These are phyloP conservation scores for Congeria kusceri DNA, from an alignment of 2,888 invertebrate species.

Conservation along the genomic window DNA sequence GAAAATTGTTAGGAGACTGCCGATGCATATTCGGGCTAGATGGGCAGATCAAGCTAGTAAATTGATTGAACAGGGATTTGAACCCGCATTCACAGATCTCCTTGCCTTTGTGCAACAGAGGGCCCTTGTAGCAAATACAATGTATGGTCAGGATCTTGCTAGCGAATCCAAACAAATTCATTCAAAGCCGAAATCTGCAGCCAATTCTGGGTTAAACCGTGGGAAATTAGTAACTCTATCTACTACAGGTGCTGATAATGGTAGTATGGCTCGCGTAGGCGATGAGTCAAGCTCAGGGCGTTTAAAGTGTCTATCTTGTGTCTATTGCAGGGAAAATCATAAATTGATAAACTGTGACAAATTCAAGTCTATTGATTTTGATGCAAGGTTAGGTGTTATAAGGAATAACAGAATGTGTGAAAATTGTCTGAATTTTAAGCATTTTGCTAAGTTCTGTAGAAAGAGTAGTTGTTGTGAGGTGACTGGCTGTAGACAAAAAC, in stretches of 20 bases:
- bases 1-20: background rate
- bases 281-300: background rate
- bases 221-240: no score
- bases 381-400: background rate
- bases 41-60: background rate
- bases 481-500: background rate
- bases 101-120: no score
- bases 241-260: background rate
- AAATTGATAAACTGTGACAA: background rate
- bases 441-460: slow-evolving; percentile 7
- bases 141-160: background rate
- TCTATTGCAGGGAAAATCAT: background rate
- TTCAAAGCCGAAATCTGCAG: no score
- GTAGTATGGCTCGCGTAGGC: background rate
- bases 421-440: background rate
- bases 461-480: slow-evolving; percentile 14
- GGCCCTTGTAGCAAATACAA: no score
- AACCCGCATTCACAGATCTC: background rate
- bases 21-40: background rate
- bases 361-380: background rate
- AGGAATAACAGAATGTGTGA: background rate
- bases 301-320: background rate
- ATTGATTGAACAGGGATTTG: slow-evolving; percentile 1
- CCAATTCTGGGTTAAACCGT: no score
- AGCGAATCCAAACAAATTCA: background rate